Conservation (phyloP, 2,113 vertebrate genomes). For the Microcebus lehilahytsara region DNA sequence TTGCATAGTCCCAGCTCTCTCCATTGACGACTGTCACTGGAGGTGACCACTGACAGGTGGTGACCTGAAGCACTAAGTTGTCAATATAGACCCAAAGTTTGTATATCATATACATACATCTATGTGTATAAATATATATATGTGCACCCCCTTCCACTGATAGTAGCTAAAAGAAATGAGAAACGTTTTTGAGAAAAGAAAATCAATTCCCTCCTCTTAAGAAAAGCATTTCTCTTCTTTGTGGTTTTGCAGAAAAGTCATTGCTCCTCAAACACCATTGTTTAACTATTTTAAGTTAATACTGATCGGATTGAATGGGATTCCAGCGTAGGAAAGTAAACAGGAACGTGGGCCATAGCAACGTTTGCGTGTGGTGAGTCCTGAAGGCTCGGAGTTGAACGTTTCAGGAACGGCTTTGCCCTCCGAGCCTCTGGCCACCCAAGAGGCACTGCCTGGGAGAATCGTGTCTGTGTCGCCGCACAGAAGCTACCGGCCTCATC, state of each 20-base stretch:
- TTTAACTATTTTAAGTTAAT: neutral
- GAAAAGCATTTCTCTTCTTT: neutral
- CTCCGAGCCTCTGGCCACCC: fast-evolving
- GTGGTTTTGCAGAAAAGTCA: neutral
- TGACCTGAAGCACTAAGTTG: neutral
- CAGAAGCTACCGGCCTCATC: neutral
- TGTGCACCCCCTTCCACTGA: neutral
- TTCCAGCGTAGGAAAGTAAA: neutral
- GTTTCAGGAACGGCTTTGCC: neutral
- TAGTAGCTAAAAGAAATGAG: neutral
- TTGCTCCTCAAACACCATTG: neutral
- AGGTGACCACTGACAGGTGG: neutral
- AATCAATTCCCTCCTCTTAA: neutral
- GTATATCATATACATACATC: neutral
- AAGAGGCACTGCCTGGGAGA: fast-evolving
- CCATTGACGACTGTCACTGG: too few relatives aligned
- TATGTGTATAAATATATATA: neutral
- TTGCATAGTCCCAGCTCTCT: neutral
- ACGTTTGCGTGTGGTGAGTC: fast-evolving
- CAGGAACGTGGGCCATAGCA: too few relatives aligned
- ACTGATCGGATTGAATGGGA: neutral
- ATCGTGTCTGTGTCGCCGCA: fast-evolving
- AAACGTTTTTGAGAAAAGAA: neutral
- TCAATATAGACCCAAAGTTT: neutral
- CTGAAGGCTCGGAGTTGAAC: neutral